phyloP scores from a whole-genome alignment of 2,888 invertebrate species.

The Pyrocoelia pectoralis region DNA sequence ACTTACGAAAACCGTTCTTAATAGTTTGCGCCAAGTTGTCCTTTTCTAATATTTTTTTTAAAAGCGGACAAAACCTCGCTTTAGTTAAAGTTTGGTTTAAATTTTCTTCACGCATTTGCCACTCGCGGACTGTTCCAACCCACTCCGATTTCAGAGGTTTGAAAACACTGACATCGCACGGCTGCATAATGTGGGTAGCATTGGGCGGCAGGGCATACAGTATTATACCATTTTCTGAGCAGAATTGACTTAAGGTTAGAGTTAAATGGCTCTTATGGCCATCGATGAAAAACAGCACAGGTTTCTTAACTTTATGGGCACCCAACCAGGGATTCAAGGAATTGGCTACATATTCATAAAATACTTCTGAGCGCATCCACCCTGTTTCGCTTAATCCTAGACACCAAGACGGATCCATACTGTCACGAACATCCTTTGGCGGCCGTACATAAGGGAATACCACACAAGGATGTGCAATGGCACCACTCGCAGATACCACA shows the following conservation, averaged over 20 bases:
- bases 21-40: no score
- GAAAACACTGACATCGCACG: constrained; percentile 18
- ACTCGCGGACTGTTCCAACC: no score
- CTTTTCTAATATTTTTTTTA: no score
- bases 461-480: constrained; percentile 21
- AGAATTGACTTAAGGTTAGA: constrained; percentile 37
- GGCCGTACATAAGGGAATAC: constrained; percentile 20
- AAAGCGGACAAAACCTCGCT: no score
- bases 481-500: constrained; percentile 23
- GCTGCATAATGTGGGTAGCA: constrained; percentile 32
- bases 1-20: no score
- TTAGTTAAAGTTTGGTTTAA: no score
- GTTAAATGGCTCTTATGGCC: constrained; percentile 44
- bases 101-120: no score
- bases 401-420: constrained; percentile 17
- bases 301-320: constrained; percentile 32
- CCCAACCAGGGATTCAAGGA: constrained; percentile 15
- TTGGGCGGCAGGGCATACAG: constrained; percentile 22
- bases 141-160: constrained; percentile 22
- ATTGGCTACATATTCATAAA: constrained; percentile 34
- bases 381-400: constrained; percentile 24
- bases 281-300: constrained; percentile 43
- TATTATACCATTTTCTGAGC: constrained; percentile 19
- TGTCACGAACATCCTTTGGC: constrained; percentile 19
- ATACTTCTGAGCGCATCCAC: constrained; percentile 37